Conservation (phyloP, 92 coral and sea anemone genomes). For the Diadumene lineata region DNA sequence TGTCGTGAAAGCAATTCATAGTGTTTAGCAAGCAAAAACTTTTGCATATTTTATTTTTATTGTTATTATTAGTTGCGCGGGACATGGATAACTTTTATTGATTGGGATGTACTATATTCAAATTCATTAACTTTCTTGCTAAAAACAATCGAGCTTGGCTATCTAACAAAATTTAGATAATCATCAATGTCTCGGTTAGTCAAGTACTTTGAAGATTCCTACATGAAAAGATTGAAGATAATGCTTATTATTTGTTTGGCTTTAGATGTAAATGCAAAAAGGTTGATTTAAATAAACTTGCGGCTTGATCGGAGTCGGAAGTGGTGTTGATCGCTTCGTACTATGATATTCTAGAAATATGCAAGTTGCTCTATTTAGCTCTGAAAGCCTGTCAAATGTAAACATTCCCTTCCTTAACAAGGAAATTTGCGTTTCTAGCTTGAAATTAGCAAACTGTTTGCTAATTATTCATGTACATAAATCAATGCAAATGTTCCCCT, state of each 20-base stretch:
- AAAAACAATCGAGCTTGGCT: background rate
- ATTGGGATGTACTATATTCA: too few species aligned
- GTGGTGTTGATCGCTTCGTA: background rate
- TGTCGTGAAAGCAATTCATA: background rate
- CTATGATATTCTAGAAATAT: constrained; percentile 2
- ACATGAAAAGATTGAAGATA: background rate
- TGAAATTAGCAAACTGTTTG: background rate
- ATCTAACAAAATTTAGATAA: constrained; percentile 7
- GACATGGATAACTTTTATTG: too few species aligned
- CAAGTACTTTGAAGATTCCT: constrained; percentile 13
- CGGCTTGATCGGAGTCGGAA: background rate
- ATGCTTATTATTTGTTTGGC: background rate
- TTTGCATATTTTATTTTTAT: background rate
- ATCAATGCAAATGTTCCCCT: constrained; percentile 10
- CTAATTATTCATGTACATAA: constrained; percentile 22
- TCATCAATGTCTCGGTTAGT: constrained; percentile 6
- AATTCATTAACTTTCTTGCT: constrained; percentile 18
- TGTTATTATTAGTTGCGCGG: too few species aligned
- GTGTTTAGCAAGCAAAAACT: background rate
- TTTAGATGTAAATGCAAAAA: too few species aligned
- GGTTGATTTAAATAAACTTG: too few species aligned
- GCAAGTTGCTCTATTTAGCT: constrained; percentile 4
- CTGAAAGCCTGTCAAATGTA: constrained; percentile 12
- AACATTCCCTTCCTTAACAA: constrained; percentile 19
- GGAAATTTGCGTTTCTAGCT: background rate